Evolutionary conservation across 2,797 vertebrate species (phyloP), one percentile per base, ranked within the genome.

Genomic region (Dromococcyx pavoninus): DNA sequence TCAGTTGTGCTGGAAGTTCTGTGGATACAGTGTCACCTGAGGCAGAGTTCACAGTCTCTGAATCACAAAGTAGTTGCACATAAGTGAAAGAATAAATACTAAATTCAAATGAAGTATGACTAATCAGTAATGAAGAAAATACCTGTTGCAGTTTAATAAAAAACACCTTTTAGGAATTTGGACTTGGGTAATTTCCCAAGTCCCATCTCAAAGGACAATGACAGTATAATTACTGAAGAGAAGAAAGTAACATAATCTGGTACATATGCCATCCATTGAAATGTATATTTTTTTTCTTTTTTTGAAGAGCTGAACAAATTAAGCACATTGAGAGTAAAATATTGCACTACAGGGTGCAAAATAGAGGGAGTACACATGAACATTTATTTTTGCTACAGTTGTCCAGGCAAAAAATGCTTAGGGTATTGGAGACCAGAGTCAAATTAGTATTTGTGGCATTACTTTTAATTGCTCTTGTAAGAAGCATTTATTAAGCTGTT

Each of bases 381-480:
- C 39, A 24, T 81, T 91, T 85, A 33, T 67, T 91, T 89, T 32
- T 87, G 91, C 18, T n/a, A 23, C 3, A 32, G 3, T 30, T 82
- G 35, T 91, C 41, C 56, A 82, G 13, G 25, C 17, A 71, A 67
- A 87, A 85, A 88, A 41, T 66, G 5, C 61, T 92, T 64, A 39
- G 25, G 13, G 19, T 85, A 11, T 50, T 33, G 43, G 51, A 80
- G 35, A 57, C 46, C 61, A 61, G 6, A 58, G 27, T 61, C 53
- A 77, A 64, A 94, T 83, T 7, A 70, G 28, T 79, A 16, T 76
- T 89, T 89, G 61, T 64, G 93, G 65, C 69, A 83, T 86, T 92
- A 50, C 30, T 89, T 95, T 32, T 93, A 93, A 93, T 85, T 10
- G 53, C 33, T 79, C 94, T 89, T 92, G 9, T 86, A 65, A 93